phyloP scores from a whole-genome alignment of 2,797 vertebrate species.

The Notoglanidium macrostoma region DNA sequence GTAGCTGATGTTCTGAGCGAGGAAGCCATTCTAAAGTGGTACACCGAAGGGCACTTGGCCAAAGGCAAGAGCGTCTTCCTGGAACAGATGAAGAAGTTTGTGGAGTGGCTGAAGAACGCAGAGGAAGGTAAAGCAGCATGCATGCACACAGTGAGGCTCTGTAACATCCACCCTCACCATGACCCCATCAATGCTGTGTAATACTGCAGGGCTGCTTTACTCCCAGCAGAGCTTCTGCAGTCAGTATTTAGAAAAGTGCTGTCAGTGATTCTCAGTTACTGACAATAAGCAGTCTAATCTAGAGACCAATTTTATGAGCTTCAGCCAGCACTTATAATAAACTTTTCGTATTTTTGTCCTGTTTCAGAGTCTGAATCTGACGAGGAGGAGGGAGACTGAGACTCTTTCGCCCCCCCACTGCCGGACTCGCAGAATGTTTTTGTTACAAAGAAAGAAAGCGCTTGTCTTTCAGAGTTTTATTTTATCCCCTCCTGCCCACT shows the following conservation, averaged over 20 bases:
- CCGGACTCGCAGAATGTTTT: slow-evolving; percentile 83
- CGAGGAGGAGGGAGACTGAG: slow-evolving; percentile 92
- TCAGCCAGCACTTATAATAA: neutral
- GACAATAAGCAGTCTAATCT: neutral
- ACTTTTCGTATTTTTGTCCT: neutral
- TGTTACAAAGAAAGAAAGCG: slow-evolving; percentile 75
- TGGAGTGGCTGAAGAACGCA: slow-evolving; percentile 96
- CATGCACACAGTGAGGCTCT: neutral
- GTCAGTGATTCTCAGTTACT: no score
- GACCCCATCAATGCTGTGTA: neutral
- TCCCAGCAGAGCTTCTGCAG: no score
- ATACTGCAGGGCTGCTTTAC: neutral
- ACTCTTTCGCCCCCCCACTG: slow-evolving; percentile 66
- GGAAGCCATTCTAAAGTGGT: slow-evolving; percentile 97
- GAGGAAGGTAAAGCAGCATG: slow-evolving; percentile 84
- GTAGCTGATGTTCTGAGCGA: slow-evolving; percentile 94
- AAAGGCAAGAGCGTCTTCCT: slow-evolving; percentile 96
- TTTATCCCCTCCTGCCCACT: neutral
- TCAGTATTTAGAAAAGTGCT: no score
- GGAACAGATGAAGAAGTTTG: slow-evolving; percentile 98
- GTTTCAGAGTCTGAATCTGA: slow-evolving; percentile 92
- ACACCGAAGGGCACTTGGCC: slow-evolving; percentile 87
- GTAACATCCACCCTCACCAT: neutral
- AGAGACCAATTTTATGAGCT: no score
- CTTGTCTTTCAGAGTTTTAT: slow-evolving; percentile 75